Percentiles rank a stretch among this genome's conserved stretches.
phyloP scores from a whole-genome alignment of 2,797 vertebrate genomes.

The Chromis chromis region DNA sequence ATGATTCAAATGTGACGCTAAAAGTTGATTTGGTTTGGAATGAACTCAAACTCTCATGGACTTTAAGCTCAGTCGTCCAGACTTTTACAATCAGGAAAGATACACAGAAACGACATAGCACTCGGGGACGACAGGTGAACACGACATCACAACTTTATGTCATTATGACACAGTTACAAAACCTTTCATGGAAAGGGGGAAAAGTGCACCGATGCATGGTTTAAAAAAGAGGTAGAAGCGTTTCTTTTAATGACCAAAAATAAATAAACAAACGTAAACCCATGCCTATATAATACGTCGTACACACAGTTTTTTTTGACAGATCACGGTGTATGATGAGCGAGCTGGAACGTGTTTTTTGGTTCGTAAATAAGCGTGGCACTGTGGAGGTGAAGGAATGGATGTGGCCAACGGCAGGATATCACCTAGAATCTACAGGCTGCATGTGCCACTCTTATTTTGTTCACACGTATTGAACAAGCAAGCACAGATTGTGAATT shows the following conservation, averaged over 20 bases:
- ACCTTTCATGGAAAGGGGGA: slow-evolving; percentile 80
- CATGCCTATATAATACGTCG: slow-evolving; percentile 36
- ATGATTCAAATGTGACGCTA: slow-evolving; percentile 5
- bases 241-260: slow-evolving; percentile 49
- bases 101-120: slow-evolving; percentile 44
- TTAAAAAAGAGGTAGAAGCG: slow-evolving; percentile 75
- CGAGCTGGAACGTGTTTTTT: slow-evolving; percentile 51
- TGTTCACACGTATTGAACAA: slow-evolving; percentile 50
- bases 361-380: slow-evolving; percentile 61
- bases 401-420: slow-evolving; percentile 34
- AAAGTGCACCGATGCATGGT: slow-evolving; percentile 54
- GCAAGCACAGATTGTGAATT: slow-evolving; percentile 52
- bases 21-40: slow-evolving; percentile 10
- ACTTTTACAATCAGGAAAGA: slow-evolving; percentile 29
- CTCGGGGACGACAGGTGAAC: slow-evolving; percentile 35
- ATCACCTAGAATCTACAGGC: slow-evolving; percentile 50
- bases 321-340: slow-evolving; percentile 27
- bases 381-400: slow-evolving; percentile 43
- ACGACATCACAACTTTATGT: slow-evolving; percentile 63
- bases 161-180: slow-evolving; percentile 75
- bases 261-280: slow-evolving; percentile 14
- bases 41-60: not conserved
- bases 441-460: slow-evolving; percentile 46
- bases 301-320: slow-evolving; percentile 37
- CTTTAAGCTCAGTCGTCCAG: slow-evolving; percentile 3